A percentile compares a stretch with the other conserved stretches of the same genome.
Conservation (phyloP, 2,888 invertebrate genomes). For the Zygogramma bicolorata region DNA sequence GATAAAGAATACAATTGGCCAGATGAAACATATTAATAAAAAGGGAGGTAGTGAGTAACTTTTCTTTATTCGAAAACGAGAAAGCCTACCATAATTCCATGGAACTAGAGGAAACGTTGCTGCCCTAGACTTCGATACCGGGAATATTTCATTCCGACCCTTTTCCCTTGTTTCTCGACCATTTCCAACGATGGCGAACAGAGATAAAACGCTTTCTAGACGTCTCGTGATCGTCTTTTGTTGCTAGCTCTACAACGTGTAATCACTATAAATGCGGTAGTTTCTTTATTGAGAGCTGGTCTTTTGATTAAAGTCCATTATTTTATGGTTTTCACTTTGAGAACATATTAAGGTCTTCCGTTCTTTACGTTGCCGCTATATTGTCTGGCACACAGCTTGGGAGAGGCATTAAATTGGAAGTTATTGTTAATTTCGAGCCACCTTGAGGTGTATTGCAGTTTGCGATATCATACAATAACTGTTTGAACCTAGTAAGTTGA, state of each 20-base stretch:
- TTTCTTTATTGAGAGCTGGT: slow-evolving; percentile 19
- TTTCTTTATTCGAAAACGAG: too few relatives aligned
- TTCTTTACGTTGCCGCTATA: background rate
- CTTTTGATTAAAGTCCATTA: slow-evolving; percentile 23
- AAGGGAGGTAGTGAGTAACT: too few relatives aligned
- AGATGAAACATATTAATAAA: too few relatives aligned
- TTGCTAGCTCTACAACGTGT: slow-evolving; percentile 14
- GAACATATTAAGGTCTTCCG: slow-evolving; percentile 11
- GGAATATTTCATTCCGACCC: background rate
- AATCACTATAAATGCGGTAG: slow-evolving; percentile 26
- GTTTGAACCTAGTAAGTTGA: background rate
- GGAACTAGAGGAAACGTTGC: too few relatives aligned
- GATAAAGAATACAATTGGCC: too few relatives aligned
- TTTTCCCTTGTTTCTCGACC: background rate
- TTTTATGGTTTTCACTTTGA: slow-evolving; percentile 6
- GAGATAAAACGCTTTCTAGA: background rate
- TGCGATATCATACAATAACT: background rate
- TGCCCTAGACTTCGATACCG: too few relatives aligned
- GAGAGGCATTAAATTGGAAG: background rate
- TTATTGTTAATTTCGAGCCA: slow-evolving; percentile 1
- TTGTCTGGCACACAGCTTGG: background rate
- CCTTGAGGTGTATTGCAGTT: background rate
- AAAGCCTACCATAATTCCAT: too few relatives aligned
- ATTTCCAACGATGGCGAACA: background rate
- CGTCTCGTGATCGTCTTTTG: slow-evolving; percentile 10